Conservation (phyloP, 2,888 invertebrate genomes). For the Microdon myrmicae region DNA sequence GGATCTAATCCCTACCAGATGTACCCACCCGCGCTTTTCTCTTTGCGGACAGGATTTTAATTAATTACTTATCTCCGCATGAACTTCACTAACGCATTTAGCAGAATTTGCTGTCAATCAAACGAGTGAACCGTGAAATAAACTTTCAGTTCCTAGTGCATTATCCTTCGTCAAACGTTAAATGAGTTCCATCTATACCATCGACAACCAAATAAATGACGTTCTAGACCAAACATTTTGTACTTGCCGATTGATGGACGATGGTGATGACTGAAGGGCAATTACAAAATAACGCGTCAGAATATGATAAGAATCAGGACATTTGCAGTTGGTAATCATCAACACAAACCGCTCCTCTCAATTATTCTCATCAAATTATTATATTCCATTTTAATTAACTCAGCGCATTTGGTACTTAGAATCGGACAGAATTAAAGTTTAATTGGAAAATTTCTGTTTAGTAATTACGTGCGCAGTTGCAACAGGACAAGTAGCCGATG, state of each 20-base stretch:
- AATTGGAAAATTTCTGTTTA: conserved; percentile 59
- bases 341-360: no score
- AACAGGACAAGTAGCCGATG: no score
- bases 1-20: no score
- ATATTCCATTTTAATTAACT: conserved; percentile 49
- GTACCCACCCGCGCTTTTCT: no score
- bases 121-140: conserved; percentile 5
- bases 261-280: no score
- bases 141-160: neutral
- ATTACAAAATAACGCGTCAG: no score
- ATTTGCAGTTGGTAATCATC: no score
- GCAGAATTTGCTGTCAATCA: conserved; percentile 11
- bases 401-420: no score
- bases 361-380: no score
- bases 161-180: conserved; percentile 11
- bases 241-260: no score
- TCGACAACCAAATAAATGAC: conserved; percentile 1
- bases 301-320: no score
- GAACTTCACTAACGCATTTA: conserved; percentile 1
- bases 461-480: conserved; percentile 43
- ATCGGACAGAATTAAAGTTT: conserved; percentile 62
- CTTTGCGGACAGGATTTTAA: conserved; percentile 17
- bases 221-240: neutral
- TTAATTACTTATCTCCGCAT: conserved; percentile 22
- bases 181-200: conserved; percentile 3